These are phyloP conservation scores for Rosalia funebris DNA, from an alignment of 2,888 invertebrate genomes.

Conservation along the genomic window DNA sequence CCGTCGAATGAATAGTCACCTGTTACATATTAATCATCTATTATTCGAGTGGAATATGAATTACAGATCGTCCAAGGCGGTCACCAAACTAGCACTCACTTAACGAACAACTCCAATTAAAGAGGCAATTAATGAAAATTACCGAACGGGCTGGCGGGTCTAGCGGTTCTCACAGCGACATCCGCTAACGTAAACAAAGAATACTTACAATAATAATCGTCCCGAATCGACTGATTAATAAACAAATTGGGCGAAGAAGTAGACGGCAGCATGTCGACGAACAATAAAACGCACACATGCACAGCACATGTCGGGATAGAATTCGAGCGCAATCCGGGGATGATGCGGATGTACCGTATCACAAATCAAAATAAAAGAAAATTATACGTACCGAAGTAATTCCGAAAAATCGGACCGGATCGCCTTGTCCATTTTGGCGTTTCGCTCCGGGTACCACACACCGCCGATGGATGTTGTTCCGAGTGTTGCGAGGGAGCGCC, in stretches of 20 bases:
- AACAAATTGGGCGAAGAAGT: conserved; percentile 35
- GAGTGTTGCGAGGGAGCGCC: conserved; percentile 39
- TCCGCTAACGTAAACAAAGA: conserved; percentile 12
- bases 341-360: too few species aligned
- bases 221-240: conserved; percentile 34
- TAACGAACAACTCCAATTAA: background rate
- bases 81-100: background rate
- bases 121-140: conserved; percentile 1
- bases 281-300: conserved; percentile 41
- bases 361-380: conserved; percentile 14
- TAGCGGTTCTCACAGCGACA: conserved; percentile 3
- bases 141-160: background rate
- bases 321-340: too few species aligned
- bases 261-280: conserved; percentile 9
- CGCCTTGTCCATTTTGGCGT: conserved; percentile 47
- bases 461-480: conserved; percentile 26
- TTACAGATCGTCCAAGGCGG: conserved; percentile 17
- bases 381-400: conserved; percentile 52
- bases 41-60: too few species aligned
- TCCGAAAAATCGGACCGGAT: conserved; percentile 55
- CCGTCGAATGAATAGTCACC: conserved; percentile 22
- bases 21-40: conserved; percentile 19
- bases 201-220: conserved; percentile 37
- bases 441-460: conserved; percentile 31
- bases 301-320: conserved; percentile 41